phyloP scores from a whole-genome alignment of 2,797 vertebrate species.

The Spinibarbus caldwelli region DNA sequence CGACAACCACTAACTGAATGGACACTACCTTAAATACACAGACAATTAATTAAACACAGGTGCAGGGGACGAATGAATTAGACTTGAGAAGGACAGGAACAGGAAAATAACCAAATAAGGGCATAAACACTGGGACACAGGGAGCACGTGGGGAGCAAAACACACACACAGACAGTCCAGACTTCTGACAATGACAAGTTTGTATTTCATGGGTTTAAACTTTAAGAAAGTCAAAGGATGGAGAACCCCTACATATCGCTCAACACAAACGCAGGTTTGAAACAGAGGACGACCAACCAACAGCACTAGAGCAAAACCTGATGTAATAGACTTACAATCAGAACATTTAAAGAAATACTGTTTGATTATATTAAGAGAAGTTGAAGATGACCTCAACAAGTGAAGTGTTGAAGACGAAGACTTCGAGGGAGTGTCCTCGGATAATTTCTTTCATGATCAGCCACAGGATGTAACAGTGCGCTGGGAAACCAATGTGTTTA shows the following conservation, averaged over 20 bases:
- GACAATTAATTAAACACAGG: no score
- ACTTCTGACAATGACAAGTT: no score
- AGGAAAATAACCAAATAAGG: no score
- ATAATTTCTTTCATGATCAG: constrained; percentile 12
- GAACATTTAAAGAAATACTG: constrained; percentile 3
- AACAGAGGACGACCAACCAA: constrained; percentile 29
- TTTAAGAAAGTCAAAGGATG: constrained; percentile 32
- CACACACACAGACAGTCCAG: no score
- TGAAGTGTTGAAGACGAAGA: constrained; percentile 19
- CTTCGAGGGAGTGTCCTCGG: not conserved
- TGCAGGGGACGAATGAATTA: no score
- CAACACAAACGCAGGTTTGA: constrained; percentile 9
- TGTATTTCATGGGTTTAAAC: constrained; percentile 19
- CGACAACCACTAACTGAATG: no score
- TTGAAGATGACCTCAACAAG: constrained; percentile 14
- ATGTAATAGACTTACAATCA: not conserved
- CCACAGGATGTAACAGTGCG: constrained; percentile 17
- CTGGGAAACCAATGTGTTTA: constrained; percentile 19
- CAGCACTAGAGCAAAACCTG: not conserved
- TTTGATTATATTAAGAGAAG: not conserved
- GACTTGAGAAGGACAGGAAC: no score
- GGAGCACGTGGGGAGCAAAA: no score
- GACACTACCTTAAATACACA: no score
- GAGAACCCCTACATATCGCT: not conserved
- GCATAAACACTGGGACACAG: no score